These are phyloP conservation scores for Oligia fasciuncula DNA, from an alignment of 2,888 invertebrate genomes.

Conservation along the genomic window DNA sequence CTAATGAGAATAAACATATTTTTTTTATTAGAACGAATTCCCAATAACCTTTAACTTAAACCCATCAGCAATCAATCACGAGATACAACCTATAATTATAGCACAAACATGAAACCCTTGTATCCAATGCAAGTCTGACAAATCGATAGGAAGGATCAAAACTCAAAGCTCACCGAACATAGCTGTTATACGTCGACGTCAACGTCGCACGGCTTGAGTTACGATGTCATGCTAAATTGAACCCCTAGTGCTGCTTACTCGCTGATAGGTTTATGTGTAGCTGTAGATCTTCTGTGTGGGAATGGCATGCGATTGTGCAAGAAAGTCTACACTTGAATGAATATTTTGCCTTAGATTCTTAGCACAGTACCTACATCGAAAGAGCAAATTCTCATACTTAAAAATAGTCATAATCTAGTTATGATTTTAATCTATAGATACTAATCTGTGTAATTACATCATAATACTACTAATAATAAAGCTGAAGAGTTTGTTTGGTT, in stretches of 20 bases:
- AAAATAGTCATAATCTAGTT: no score
- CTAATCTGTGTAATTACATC: no score
- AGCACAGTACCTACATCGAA: neutral
- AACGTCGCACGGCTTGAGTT: constrained; percentile 69
- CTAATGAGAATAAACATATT: neutral
- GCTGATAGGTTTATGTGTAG: constrained; percentile 48
- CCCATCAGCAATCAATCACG: constrained; percentile 9
- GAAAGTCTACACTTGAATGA: neutral
- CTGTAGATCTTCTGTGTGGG: constrained; percentile 14
- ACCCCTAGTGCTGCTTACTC: constrained; percentile 54
- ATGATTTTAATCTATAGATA: no score
- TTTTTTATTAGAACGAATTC: neutral
- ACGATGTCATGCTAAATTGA: constrained; percentile 71
- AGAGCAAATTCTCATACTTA: neutral
- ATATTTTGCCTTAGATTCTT: neutral
- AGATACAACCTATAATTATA: constrained; percentile 1
- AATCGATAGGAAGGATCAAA: constrained; percentile 63
- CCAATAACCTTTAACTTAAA: neutral
- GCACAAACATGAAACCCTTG: constrained; percentile 16
- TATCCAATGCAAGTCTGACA: constrained; percentile 29
- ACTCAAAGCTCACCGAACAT: constrained; percentile 61
- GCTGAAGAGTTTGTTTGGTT: no score
- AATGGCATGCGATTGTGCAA: neutral
- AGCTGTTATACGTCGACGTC: constrained; percentile 55
- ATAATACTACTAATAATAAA: no score